phyloP scores from a whole-genome alignment of 2,888 invertebrate genomes.

The Halictus ligatus region DNA sequence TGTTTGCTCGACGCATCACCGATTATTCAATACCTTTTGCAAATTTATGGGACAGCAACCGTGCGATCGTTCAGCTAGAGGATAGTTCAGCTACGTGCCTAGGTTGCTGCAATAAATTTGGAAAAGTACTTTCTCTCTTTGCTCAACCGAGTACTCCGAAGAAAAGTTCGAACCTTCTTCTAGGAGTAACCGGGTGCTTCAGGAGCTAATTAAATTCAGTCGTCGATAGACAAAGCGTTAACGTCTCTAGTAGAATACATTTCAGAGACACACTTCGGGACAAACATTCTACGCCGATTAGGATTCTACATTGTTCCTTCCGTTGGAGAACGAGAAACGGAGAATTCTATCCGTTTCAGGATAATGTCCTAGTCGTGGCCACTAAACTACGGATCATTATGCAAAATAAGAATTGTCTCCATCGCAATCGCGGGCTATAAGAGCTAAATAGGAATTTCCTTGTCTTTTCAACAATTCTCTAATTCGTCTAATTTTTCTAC shows the following conservation, averaged over 20 bases:
- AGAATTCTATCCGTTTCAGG: neutral
- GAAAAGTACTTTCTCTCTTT: neutral
- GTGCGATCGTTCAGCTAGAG: neutral
- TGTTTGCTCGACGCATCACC: neutral
- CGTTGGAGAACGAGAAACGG: neutral
- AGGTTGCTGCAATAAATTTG: neutral
- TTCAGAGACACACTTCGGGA: neutral
- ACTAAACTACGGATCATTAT: neutral
- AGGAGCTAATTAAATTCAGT: neutral
- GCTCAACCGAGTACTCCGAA: neutral
- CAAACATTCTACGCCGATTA: no score
- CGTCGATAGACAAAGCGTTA: neutral
- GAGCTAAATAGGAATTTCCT: no score
- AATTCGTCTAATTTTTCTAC: neutral
- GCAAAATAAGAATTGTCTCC: neutral
- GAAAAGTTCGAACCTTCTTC: neutral
- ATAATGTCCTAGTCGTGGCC: neutral
- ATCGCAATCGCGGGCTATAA: no score
- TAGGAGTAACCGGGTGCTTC: neutral
- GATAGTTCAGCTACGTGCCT: neutral
- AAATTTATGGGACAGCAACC: neutral
- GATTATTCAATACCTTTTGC: slow-evolving; percentile 2
- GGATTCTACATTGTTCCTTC: neutral
- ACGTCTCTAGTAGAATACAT: neutral
- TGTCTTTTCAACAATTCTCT: no score